A percentile compares a stretch with the other conserved stretches of the same genome.
phyloP scores from a whole-genome alignment of 2,797 vertebrate genomes.

The Anguilla anguilla region DNA sequence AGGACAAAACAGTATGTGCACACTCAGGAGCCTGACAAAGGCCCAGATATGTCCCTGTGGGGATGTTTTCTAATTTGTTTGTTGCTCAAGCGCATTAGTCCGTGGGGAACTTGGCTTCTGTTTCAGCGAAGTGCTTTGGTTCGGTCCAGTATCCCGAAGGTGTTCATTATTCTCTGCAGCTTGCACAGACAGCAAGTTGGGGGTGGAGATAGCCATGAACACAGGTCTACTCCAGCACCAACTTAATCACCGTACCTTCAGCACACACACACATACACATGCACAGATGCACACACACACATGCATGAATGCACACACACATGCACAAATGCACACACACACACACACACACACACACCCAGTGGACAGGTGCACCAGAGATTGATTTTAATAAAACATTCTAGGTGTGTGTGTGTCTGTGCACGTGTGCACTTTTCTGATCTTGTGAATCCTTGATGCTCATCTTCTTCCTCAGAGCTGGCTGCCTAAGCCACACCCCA shows the following conservation, averaged over 20 bases:
- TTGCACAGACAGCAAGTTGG: background rate
- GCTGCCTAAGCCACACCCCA: constrained; percentile 79
- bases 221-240: background rate
- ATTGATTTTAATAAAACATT: constrained; percentile 7
- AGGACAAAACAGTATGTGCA: background rate
- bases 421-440: background rate
- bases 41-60: background rate
- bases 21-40: background rate
- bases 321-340: background rate
- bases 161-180: constrained; percentile 13
- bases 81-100: background rate
- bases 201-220: background rate
- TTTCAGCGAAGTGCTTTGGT: background rate
- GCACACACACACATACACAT: background rate
- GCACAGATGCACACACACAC: background rate
- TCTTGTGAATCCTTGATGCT: background rate
- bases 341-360: background rate
- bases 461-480: constrained; percentile 62
- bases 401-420: background rate
- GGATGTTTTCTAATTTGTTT: background rate
- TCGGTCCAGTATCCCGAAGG: background rate
- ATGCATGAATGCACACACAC: background rate
- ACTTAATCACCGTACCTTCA: background rate
- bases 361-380: background rate
- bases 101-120: background rate